A percentile compares a stretch with the other conserved stretches of the same genome.
These are phyloP conservation scores for Ganaspis sp. DNA, from an alignment of 1,140 invertebrate genomes.

Conservation along the genomic window DNA sequence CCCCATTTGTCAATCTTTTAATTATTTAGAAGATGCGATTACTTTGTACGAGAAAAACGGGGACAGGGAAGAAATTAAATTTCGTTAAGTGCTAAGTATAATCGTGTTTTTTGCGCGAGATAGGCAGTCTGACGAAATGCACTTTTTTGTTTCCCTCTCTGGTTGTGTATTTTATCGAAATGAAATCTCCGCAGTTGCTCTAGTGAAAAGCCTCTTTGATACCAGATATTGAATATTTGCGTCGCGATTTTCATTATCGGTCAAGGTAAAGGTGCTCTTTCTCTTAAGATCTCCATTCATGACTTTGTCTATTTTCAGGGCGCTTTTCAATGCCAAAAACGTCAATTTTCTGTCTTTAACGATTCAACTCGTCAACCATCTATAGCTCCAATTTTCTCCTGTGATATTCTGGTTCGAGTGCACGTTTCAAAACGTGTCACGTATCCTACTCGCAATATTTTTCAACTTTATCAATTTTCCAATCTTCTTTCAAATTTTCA, in stretches of 20 bases:
- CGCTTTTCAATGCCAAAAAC: slow-evolving; percentile 1
- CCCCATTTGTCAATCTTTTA: neutral
- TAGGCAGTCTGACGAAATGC: neutral
- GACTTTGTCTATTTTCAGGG: neutral
- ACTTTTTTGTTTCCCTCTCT: neutral
- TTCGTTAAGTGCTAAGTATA: neutral
- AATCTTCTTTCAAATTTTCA: too few relatives aligned
- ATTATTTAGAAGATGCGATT: neutral
- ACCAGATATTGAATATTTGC: neutral
- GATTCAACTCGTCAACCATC: neutral
- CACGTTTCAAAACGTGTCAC: slow-evolving; percentile 12
- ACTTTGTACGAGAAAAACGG: neutral
- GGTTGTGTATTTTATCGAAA: neutral
- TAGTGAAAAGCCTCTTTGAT: slow-evolving; percentile 5
- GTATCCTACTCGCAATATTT: neutral
- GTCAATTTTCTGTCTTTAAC: slow-evolving; percentile 1
- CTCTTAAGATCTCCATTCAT: neutral
- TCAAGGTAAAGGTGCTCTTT: neutral
- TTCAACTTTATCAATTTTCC: too few relatives aligned
- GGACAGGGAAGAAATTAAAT: neutral
- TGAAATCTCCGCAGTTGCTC: neutral
- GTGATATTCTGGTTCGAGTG: neutral
- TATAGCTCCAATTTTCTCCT: neutral
- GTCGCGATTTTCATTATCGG: slow-evolving; percentile 8
- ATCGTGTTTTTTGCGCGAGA: neutral